Evolutionary conservation across 2,113 vertebrate genomes (phyloP).

Genomic region (Xiphophorus hellerii): DNA sequence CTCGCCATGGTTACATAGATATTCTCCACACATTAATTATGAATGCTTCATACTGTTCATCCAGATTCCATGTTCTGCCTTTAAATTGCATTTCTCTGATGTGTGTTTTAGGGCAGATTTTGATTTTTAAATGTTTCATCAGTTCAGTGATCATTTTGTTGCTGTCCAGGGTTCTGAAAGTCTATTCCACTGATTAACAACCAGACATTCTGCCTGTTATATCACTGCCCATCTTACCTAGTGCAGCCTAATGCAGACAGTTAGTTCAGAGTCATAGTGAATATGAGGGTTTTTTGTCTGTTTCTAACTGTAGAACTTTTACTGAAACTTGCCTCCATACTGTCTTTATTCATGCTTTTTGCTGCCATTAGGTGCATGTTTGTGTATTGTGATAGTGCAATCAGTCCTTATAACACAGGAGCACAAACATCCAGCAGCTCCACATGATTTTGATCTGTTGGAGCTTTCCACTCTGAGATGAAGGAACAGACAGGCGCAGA

Average conservation of each 20-base stretch:
- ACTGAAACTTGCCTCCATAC: background rate
- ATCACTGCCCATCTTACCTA: background rate
- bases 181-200: background rate
- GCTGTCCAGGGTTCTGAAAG: background rate
- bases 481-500: constrained; percentile 9
- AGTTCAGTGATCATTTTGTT: background rate
- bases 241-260: too few relatives aligned
- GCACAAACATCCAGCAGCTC: too few relatives aligned
- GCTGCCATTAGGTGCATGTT: too few relatives aligned
- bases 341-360: background rate
- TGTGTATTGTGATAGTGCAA: too few relatives aligned
- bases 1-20: background rate
- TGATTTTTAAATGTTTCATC: too few relatives aligned
- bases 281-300: background rate
- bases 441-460: background rate
- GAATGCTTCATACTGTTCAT: too few relatives aligned
- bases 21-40: background rate
- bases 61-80: background rate
- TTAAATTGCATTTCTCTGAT: background rate
- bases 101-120: too few relatives aligned
- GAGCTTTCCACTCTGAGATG: background rate
- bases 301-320: background rate
- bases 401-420: too few relatives aligned
- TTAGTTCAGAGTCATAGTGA: background rate
- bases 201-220: background rate